These are phyloP conservation scores for Benthosema pterotum DNA, from an alignment of 2,797 vertebrate species.

Conservation along the genomic window DNA sequence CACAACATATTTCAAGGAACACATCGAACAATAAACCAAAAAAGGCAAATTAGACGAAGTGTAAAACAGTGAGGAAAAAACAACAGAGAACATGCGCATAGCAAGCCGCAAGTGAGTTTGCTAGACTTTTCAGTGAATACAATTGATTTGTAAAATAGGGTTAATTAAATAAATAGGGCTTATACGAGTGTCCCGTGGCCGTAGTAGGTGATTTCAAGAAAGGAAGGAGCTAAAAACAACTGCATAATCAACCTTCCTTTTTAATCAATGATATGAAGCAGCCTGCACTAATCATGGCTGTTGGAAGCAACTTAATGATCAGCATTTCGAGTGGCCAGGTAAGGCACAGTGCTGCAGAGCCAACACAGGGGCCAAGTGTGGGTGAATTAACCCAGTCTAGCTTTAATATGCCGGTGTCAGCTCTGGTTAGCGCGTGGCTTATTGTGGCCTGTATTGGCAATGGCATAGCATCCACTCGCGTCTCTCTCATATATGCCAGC, in stretches of 20 bases:
- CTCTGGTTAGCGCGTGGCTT: conserved; percentile 89
- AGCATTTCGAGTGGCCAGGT: conserved; percentile 92
- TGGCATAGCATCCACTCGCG: conserved; percentile 79
- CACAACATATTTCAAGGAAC: too few relatives aligned
- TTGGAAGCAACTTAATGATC: conserved; percentile 95
- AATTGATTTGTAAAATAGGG: conserved; percentile 31
- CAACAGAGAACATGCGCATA: background rate
- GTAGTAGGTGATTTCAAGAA: conserved; percentile 6
- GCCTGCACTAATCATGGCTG: conserved; percentile 86
- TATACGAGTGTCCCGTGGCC: background rate
- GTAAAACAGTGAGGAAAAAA: background rate
- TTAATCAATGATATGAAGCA: conserved; percentile 90
- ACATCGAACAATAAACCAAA: conserved; percentile 17
- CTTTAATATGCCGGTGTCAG: conserved; percentile 95
- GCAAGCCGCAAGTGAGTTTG: too few relatives aligned
- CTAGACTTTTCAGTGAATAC: conserved; percentile 21
- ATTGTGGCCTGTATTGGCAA: conserved; percentile 85
- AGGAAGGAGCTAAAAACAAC: conserved; percentile 49
- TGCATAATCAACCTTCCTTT: conserved; percentile 78
- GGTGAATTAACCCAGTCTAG: conserved; percentile 95
- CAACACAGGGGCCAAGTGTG: conserved; percentile 93
- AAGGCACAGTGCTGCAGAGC: conserved; percentile 88
- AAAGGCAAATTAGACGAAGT: conserved; percentile 21
- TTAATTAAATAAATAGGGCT: conserved; percentile 26
- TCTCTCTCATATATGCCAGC: conserved; percentile 76